These are phyloP conservation scores for Bembecia ichneumoniformis DNA, from an alignment of 2,888 invertebrate genomes.

Conservation along the genomic window DNA sequence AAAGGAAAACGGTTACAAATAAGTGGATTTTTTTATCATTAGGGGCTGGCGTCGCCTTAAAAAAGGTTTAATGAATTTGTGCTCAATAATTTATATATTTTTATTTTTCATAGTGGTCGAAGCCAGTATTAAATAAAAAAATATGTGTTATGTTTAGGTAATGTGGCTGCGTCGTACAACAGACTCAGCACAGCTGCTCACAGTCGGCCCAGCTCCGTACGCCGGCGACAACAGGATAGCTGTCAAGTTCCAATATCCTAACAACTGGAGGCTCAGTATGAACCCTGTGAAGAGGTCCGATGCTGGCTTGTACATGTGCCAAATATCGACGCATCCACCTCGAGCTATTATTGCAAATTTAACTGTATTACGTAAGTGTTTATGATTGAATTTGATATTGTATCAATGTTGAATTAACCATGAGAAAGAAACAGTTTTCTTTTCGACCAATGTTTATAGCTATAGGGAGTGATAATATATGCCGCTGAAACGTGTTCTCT, in stretches of 20 bases:
- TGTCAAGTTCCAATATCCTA: slow-evolving; percentile 78
- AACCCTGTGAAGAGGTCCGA: slow-evolving; percentile 80
- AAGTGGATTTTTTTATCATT: too few relatives aligned
- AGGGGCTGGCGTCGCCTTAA: too few relatives aligned
- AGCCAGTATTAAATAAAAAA: too few relatives aligned
- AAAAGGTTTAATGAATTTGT: too few relatives aligned
- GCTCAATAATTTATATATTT: too few relatives aligned
- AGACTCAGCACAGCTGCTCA: slow-evolving; percentile 76
- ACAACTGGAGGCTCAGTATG: slow-evolving; percentile 79
- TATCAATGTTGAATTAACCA: slow-evolving; percentile 8
- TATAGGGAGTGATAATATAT: too few relatives aligned
- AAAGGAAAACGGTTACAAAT: too few relatives aligned
- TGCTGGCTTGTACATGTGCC: slow-evolving; percentile 83
- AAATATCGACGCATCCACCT: slow-evolving; percentile 86
- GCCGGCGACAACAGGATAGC: slow-evolving; percentile 76
- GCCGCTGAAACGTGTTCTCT: too few relatives aligned
- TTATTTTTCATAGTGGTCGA: too few relatives aligned
- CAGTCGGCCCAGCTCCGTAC: slow-evolving; percentile 76
- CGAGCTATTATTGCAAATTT: slow-evolving; percentile 82
- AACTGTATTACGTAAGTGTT: slow-evolving; percentile 79
- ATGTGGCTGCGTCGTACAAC: slow-evolving; percentile 78
- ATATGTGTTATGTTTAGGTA: slow-evolving; percentile 52
- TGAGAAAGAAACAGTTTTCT: too few relatives aligned
- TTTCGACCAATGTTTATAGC: too few relatives aligned
- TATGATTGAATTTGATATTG: slow-evolving; percentile 20